Evolutionary conservation across 2,797 vertebrate species (phyloP).

Genomic region (Mustela erminea): DNA sequence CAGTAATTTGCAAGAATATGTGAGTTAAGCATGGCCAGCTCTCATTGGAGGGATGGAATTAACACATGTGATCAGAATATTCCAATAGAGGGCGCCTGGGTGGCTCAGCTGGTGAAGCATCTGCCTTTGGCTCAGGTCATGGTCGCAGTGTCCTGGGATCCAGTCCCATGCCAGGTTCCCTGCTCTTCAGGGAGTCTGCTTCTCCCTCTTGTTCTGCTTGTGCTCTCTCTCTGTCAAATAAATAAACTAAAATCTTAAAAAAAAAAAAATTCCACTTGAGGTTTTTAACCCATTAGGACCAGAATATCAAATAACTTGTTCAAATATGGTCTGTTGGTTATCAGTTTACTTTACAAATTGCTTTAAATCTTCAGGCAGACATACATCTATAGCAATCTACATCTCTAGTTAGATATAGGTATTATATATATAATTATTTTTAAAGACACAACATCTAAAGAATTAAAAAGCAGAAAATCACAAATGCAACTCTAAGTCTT

Average conservation of each 20-base stretch:
- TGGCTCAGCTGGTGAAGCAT: no score
- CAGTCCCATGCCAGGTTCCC: no score
- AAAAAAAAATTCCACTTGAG: not conserved
- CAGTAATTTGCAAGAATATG: constrained; percentile 67
- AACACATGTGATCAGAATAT: not conserved
- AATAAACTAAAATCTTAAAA: no score
- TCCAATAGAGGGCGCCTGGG: not conserved
- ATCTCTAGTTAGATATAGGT: not conserved
- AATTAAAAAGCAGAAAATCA: constrained; percentile 51
- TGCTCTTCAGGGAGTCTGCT: no score
- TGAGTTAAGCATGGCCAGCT: constrained; percentile 25
- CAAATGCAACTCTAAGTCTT: not conserved
- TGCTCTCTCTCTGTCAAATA: no score
- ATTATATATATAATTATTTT: not conserved
- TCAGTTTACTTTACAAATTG: constrained; percentile 66
- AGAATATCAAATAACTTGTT: constrained; percentile 65
- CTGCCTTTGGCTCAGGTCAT: no score
- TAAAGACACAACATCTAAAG: constrained; percentile 61
- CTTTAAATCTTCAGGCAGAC: constrained; percentile 29
- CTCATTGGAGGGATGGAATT: constrained; percentile 38
- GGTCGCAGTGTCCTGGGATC: no score
- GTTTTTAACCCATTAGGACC: constrained; percentile 47
- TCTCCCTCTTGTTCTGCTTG: no score
- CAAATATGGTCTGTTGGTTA: constrained; percentile 35
- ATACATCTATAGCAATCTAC: no score